Evolutionary conservation across 2,888 invertebrate species (phyloP), one percentile per base, ranked within the genome.

Genomic region (Apamea crenata): DNA sequence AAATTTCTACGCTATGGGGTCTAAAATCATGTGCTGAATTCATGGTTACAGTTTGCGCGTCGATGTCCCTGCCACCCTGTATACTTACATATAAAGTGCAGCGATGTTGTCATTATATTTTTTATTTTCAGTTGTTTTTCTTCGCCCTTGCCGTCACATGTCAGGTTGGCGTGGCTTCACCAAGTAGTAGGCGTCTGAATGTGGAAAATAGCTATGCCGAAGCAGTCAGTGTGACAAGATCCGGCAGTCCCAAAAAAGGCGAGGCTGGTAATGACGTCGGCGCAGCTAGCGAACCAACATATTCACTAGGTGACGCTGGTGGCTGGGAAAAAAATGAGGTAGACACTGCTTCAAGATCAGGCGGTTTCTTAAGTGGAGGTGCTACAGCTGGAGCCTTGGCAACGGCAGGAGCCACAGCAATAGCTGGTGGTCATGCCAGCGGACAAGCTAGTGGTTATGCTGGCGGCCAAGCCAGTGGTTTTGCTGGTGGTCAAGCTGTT

Each of bases 81-180:
- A n/a, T 53, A 21, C 2, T 25, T 18, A 36, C 6, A 7, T 29
- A 29, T 72, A 21, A 21, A 14, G 40, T 40, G 16, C 50, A 47
- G 40, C 6, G 1, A 61, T 40, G 0, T 36, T 47, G 2, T 66
- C n/a, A 70, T 53, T 32, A 18, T 47, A 16, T 59, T 61, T 25
- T 69, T 81, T 77, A 29, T 73, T 84, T 84, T 71, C 83, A 84
- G 83, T 74, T 77, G 63, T 73, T 76, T 8, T 53, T 83, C 63
- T 80, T 77, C 76, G 44, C 25, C 14, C 44, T 84, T 65, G 67
- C 63, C n/a, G 25, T 77, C 16, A 56, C 29, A 59, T 74, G 74
- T 68, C 77, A 16, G 61, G 63, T 32, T 74, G 25, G 61, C 59
- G 70, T 71, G 40, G 63, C 69, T 7, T 56, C 70, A 63, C 47